These are phyloP conservation scores for Porites cylindrica DNA, from an alignment of 92 coral and sea anemone species.

Conservation along the genomic window DNA sequence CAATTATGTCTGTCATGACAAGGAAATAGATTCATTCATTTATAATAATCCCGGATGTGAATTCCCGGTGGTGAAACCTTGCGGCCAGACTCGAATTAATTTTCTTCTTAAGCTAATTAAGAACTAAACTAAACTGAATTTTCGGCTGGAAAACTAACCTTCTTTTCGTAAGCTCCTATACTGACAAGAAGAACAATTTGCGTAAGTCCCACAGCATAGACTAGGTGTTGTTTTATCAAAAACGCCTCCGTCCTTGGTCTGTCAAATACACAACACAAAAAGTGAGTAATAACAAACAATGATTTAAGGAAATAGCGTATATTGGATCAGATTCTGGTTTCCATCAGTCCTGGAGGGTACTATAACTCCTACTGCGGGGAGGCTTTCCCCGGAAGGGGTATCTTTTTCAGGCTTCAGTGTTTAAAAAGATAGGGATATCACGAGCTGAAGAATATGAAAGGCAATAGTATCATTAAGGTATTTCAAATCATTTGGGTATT, in stretches of 20 bases:
- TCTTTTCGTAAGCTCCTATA: conserved; percentile 62
- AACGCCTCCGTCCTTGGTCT: conserved; percentile 87
- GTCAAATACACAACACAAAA: background rate
- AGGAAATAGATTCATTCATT: no score
- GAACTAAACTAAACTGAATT: no score
- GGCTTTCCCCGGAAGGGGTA: no score
- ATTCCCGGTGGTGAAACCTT: background rate
- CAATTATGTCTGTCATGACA: no score
- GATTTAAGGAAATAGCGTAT: background rate
- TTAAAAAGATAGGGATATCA: no score
- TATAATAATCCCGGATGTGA: no score
- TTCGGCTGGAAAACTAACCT: conserved; percentile 45
- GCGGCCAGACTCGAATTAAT: background rate
- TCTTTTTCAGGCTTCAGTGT: no score
- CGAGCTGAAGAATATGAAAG: no score
- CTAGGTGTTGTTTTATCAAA: conserved; percentile 78
- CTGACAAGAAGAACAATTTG: conserved; percentile 73
- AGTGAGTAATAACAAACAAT: background rate
- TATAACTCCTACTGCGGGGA: no score
- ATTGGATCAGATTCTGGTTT: background rate
- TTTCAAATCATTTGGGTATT: no score
- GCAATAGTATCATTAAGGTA: no score
- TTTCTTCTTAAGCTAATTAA: background rate
- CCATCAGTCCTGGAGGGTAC: background rate
- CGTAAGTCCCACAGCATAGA: conserved; percentile 73